phyloP scores from a whole-genome alignment of 2,797 vertebrate species.

The Bovichtus diacanthus region DNA sequence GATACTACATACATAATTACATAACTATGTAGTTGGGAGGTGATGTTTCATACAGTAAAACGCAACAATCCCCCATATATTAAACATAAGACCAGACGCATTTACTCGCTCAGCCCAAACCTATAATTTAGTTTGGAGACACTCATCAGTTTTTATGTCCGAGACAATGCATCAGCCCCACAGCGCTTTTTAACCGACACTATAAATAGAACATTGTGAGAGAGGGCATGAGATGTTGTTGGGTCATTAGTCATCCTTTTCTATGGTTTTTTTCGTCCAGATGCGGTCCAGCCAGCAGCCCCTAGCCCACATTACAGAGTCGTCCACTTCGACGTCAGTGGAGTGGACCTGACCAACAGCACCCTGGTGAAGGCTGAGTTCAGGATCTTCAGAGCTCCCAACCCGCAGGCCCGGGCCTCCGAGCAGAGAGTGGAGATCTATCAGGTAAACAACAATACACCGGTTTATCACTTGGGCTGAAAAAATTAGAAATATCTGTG shows the following conservation, averaged over 20 bases:
- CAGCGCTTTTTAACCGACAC: slow-evolving; percentile 30
- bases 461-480: too few species aligned
- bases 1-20: slow-evolving; percentile 36
- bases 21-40: slow-evolving; percentile 34
- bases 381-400: slow-evolving; percentile 87
- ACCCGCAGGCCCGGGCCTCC: slow-evolving; percentile 82
- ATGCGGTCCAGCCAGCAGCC: slow-evolving; percentile 77
- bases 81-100: slow-evolving; percentile 55
- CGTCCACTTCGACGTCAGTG: slow-evolving; percentile 84
- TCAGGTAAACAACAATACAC: slow-evolving; percentile 75
- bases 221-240: slow-evolving; percentile 15
- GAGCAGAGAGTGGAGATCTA: slow-evolving; percentile 89
- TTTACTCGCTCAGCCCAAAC: slow-evolving; percentile 45
- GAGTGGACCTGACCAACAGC: slow-evolving; percentile 85
- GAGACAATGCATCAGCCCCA: slow-evolving; percentile 67
- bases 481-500: neutral
- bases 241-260: slow-evolving; percentile 33
- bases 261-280: slow-evolving; percentile 60
- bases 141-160: slow-evolving; percentile 62
- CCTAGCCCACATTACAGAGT: slow-evolving; percentile 83
- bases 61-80: slow-evolving; percentile 48
- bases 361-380: slow-evolving; percentile 88
- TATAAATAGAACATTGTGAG: slow-evolving; percentile 35
- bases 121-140: slow-evolving; percentile 59
- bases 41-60: slow-evolving; percentile 45